Base-by-base conservation (phyloP, 2,888 invertebrate genomes). In the Volucella bombylans region DNA sequence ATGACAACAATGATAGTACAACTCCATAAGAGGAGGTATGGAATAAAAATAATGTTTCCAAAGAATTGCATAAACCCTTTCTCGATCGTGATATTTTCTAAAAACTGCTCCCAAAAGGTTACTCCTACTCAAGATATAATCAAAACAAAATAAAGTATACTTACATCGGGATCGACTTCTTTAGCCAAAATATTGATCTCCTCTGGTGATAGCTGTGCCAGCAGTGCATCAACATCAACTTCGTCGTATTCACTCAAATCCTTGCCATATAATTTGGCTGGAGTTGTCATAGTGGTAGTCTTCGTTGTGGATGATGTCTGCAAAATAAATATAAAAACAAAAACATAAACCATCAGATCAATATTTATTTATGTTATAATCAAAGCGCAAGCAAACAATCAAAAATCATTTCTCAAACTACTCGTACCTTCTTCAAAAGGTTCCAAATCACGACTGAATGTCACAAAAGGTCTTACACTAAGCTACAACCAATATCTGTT, bases 131-230 rank as follows among this genome's bases (percentile, higher is more conserved):
- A 31, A 31, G 31, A 31, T 31, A 31, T 31, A 31, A 31, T 4
- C 31, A 31, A 31, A 31, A 31, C 6, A 31, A 31, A 6, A 31
- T 31, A 31, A 61, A 8, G 2, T 59, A 23, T 3, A 95, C 97
- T 97, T 93, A 99, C 99, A 94, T 99, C 99, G 87, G 99, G 99
- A 93, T 99, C 99, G 88, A 99, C 98, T 94, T 99, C 99, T 93
- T 98, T 98, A 89, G 99, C 98, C 90, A 99, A 94, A 92, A 99
- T 97, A 90, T 97, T 98, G 88, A 99, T 95, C 93, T 99, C 99
- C 91, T 98, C 99, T 65, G 97, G 95, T 80, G 98, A 96, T 87
- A 99, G 94, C 92, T 99, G 98, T 74, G 97, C 94, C 89, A 99
- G 93, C 83, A 99, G 94, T 89, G 97, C 97, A 91, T 99, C 99